phyloP scores from a whole-genome alignment of 2,888 invertebrate genomes.

The Holacanthella duospinosa region DNA sequence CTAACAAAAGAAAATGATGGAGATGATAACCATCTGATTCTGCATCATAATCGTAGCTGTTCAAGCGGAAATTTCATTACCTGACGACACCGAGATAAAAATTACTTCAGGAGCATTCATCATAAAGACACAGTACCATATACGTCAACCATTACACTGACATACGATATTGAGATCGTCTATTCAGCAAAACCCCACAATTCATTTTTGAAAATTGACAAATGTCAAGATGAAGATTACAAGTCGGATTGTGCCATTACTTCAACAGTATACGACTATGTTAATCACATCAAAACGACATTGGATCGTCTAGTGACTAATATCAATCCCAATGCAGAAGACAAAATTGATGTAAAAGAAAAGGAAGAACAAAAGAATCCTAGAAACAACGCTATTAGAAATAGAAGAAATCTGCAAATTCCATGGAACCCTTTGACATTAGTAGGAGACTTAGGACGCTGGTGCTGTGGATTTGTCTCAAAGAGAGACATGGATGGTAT shows the following conservation, averaged over 20 bases:
- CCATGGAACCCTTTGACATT: constrained; percentile 6
- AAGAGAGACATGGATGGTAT: background rate
- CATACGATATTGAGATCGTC: background rate
- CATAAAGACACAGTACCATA: background rate
- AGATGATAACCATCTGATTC: no score
- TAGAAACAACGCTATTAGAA: background rate
- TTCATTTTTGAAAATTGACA: background rate
- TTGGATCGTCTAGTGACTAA: no score
- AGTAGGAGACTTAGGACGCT: background rate
- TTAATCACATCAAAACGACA: no score
- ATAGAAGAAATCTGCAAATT: background rate
- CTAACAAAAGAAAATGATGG: no score
- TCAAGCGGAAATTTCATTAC: background rate
- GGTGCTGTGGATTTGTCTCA: background rate
- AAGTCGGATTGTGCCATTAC: background rate
- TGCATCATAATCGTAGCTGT: background rate
- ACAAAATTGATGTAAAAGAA: no score
- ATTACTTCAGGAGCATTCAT: background rate
- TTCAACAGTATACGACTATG: background rate
- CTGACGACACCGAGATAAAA: background rate
- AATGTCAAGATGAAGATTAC: background rate
- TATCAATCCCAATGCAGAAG: no score
- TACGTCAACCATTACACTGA: background rate
- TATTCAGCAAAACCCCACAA: background rate
- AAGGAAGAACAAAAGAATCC: no score